These are phyloP conservation scores for Poeciliopsis infans DNA, from an alignment of 2,797 vertebrate species.

Conservation along the genomic window DNA sequence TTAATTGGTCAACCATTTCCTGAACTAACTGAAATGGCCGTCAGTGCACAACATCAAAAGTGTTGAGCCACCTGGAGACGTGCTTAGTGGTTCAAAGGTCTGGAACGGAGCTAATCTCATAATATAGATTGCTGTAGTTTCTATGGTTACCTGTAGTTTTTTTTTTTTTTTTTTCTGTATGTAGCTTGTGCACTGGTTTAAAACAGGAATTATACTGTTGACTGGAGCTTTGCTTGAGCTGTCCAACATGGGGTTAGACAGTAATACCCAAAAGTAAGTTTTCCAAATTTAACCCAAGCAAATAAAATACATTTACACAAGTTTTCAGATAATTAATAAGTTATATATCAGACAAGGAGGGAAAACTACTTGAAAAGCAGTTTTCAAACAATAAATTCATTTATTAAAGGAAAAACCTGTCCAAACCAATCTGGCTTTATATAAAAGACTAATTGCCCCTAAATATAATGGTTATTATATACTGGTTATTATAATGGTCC, in stretches of 20 bases:
- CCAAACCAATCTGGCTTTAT: not conserved
- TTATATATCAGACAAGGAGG: not conserved
- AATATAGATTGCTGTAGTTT: constrained; percentile 22
- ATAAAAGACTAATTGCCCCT: not conserved
- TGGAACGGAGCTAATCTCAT: constrained; percentile 29
- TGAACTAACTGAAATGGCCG: not conserved
- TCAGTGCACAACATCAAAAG: constrained; percentile 5
- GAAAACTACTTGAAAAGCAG: not conserved
- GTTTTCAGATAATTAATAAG: not conserved
- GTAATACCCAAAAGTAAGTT: constrained; percentile 3
- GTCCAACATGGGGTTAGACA: constrained; percentile 28
- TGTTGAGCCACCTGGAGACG: constrained; percentile 16
- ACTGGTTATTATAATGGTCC: not conserved
- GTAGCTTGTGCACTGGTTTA: constrained; percentile 35
- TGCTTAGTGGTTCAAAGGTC: constrained; percentile 27
- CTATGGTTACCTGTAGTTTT: constrained; percentile 38
- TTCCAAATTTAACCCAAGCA: not conserved
- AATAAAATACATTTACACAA: not conserved
- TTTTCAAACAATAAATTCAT: not conserved
- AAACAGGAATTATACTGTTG: constrained; percentile 28
- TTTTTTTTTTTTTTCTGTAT: constrained; percentile 3
- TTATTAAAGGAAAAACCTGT: not conserved
- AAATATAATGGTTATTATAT: not conserved
- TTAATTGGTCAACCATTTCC: constrained; percentile 22
- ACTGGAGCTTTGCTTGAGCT: constrained; percentile 29